Evolutionary conservation across 2,797 vertebrate genomes (phyloP).

Genomic region (Poeciliopsis infans): DNA sequence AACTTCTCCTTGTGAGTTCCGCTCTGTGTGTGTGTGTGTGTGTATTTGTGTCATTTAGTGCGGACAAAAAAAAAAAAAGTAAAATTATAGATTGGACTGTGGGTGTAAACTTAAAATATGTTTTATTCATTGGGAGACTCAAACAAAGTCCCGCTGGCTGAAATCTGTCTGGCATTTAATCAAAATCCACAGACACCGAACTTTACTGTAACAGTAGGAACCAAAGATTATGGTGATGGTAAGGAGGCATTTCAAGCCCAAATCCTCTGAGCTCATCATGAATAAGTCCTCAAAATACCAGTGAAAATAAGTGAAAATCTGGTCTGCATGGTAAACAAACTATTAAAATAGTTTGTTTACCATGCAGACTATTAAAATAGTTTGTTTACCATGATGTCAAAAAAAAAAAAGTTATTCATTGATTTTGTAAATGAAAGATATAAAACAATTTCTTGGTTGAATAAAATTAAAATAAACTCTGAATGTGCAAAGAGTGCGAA

Average conservation of each 20-base stretch:
- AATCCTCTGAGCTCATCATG: not conserved
- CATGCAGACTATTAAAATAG: not conserved
- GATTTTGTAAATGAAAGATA: not conserved
- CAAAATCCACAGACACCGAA: not conserved
- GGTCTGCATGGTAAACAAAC: too few species aligned
- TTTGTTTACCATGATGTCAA: not conserved
- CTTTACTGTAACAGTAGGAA: not conserved
- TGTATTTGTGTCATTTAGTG: too few species aligned
- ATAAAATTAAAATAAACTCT: not conserved
- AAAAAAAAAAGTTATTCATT: not conserved
- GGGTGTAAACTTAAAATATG: not conserved
- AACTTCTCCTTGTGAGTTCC: slow-evolving; percentile 96
- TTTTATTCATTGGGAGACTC: not conserved
- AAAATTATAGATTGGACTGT: not conserved
- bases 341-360: not conserved
- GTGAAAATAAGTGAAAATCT: not conserved
- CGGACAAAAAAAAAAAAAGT: too few species aligned
- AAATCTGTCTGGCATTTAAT: not conserved
- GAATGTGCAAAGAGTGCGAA: not conserved
- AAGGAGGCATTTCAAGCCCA: not conserved
- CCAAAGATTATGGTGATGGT: not conserved
- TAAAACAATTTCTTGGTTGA: not conserved
- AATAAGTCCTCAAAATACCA: not conserved
- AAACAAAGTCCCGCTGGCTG: not conserved
- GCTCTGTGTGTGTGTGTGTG: not conserved